phyloP scores from a whole-genome alignment of 2,888 invertebrate species.

The Marronus borbonicus region DNA sequence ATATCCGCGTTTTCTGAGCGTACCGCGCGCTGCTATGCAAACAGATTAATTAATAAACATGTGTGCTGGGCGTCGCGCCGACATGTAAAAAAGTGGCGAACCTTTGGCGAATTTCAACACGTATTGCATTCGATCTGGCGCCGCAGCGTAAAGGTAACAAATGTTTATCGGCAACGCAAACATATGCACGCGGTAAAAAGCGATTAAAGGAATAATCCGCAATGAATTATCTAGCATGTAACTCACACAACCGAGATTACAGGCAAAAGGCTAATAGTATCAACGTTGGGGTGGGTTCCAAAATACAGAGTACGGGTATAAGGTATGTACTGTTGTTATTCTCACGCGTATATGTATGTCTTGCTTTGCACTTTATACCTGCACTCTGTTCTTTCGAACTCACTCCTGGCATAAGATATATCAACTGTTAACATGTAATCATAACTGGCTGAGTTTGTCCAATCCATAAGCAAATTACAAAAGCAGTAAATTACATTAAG shows the following conservation, averaged over 20 bases:
- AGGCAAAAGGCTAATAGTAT: neutral
- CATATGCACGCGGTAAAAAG: constrained; percentile 40
- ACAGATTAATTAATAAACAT: constrained; percentile 36
- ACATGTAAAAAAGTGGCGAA: constrained; percentile 16
- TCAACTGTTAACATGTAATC: too few species aligned
- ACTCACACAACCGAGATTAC: constrained; percentile 34
- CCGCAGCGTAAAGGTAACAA: neutral
- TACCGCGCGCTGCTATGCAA: neutral
- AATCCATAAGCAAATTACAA: too few species aligned
- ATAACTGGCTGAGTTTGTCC: too few species aligned
- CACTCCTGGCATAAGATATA: too few species aligned
- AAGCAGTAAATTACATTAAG: too few species aligned
- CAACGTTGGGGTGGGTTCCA: neutral
- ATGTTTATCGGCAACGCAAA: constrained; percentile 43
- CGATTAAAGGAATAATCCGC: constrained; percentile 49
- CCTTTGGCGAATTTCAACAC: constrained; percentile 25
- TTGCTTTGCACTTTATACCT: too few species aligned
- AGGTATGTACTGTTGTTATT: too few species aligned
- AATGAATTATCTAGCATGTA: constrained; percentile 46
- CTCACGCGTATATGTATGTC: too few species aligned
- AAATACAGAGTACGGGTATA: too few species aligned
- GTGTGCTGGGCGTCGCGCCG: neutral
- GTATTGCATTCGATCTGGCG: neutral
- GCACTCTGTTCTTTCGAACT: too few species aligned
- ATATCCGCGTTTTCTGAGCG: too few species aligned